Percentiles rank a stretch among this genome's conserved stretches.
Evolutionary conservation across 1,140 invertebrate genomes (phyloP).

Genomic region (Hyles vespertilio): DNA sequence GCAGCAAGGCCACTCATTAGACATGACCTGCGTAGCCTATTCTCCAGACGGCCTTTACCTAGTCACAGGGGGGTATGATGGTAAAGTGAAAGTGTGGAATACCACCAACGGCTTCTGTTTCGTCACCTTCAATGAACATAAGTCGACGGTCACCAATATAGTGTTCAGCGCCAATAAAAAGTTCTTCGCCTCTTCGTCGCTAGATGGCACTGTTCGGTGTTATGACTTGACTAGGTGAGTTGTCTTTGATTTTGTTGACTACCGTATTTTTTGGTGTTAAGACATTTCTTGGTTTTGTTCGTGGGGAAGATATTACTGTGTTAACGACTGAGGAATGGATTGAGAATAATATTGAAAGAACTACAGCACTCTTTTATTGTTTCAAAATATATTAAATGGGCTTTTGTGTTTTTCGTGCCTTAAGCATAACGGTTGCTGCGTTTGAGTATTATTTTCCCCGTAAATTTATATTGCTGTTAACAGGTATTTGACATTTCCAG

Average conservation of each 20-base stretch:
- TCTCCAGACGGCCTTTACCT: constrained; percentile 94
- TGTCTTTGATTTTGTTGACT: not conserved
- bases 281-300: no score
- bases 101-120: constrained; percentile 93
- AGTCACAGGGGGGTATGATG: constrained; percentile 95
- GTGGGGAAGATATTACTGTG: no score
- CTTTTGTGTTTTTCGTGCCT: no score
- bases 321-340: no score
- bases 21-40: constrained; percentile 92
- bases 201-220: constrained; percentile 97
- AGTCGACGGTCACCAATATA: constrained; percentile 86
- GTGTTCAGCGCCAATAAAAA: constrained; percentile 93
- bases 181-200: constrained; percentile 92
- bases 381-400: no score
- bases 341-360: no score
- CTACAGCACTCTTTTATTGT: no score
- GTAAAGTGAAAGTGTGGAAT: constrained; percentile 98
- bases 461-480: no score
- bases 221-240: constrained; percentile 90
- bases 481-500: no score
- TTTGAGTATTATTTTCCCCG: no score
- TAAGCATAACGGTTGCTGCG: no score
- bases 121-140: constrained; percentile 95
- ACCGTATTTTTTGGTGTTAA: no score
- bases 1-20: constrained; percentile 95